Evolutionary conservation across 1,140 invertebrate genomes (phyloP).

Genomic region (Hydropsyche tenuis): DNA sequence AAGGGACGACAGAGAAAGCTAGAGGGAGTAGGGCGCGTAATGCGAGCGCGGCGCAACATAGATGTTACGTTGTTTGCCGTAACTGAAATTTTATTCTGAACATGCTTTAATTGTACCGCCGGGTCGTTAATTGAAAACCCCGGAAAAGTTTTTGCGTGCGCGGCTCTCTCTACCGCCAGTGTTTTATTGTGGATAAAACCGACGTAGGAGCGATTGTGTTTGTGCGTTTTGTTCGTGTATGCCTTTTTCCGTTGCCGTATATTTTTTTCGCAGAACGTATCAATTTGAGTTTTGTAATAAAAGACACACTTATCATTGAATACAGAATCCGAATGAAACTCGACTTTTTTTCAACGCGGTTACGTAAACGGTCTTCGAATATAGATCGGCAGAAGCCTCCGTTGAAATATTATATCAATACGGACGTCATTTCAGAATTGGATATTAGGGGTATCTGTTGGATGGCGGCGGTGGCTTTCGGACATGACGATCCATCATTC

Average conservation of each 20-base stretch:
- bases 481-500: constrained; percentile 8
- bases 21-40: not conserved
- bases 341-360: too few species aligned
- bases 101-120: constrained; percentile 29
- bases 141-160: constrained; percentile 17
- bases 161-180: not conserved
- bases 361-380: too few species aligned
- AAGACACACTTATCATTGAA: too few species aligned
- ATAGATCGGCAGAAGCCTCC: too few species aligned
- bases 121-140: constrained; percentile 21
- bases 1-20: too few species aligned
- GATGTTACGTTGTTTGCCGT: constrained; percentile 23
- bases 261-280: too few species aligned
- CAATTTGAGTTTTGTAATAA: too few species aligned
- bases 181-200: constrained; percentile 25
- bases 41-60: constrained; percentile 14
- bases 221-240: too few species aligned
- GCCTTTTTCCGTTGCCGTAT: too few species aligned
- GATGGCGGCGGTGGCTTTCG: not conserved
- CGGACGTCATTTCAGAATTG: constrained; percentile 6
- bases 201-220: not conserved
- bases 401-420: too few species aligned
- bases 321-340: too few species aligned
- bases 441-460: constrained; percentile 6
- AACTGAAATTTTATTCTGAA: constrained; percentile 30